Evolutionary conservation across 1,140 invertebrate species (phyloP).

Genomic region (Elymnias hypermnestra): DNA sequence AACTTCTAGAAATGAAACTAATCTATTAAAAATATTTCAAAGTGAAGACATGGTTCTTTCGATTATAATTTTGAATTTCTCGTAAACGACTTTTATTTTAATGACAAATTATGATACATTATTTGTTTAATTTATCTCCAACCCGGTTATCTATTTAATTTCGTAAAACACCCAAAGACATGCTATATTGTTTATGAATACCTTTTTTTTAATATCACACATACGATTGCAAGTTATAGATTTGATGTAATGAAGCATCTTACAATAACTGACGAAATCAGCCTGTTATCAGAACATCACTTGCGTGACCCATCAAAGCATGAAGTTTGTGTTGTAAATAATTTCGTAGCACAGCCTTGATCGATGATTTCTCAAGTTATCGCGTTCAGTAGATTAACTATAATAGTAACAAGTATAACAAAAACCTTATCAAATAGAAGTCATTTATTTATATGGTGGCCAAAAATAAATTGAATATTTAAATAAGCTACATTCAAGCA

Average conservation of each 20-base stretch:
- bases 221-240: background rate
- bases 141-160: too few species aligned
- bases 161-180: too few species aligned
- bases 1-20: too few species aligned
- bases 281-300: constrained; percentile 13
- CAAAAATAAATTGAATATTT: background rate
- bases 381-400: constrained; percentile 9
- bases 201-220: too few species aligned
- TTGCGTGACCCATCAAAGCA: constrained; percentile 18
- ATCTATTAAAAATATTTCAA: too few species aligned
- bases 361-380: constrained; percentile 34
- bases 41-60: too few species aligned
- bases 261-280: constrained; percentile 10
- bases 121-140: too few species aligned
- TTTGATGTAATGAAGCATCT: constrained; percentile 1
- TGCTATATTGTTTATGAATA: too few species aligned
- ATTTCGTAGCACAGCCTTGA: constrained; percentile 34
- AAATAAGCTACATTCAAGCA: too few species aligned
- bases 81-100: too few species aligned
- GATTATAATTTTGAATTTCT: too few species aligned
- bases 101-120: too few species aligned
- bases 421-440: background rate
- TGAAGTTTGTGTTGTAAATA: constrained; percentile 19
- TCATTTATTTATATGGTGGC: background rate
- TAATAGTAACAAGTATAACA: background rate